Percentiles rank a stretch among this genome's conserved stretches.
These are phyloP conservation scores for Pardosa pseudoannulata DNA, from an alignment of 2,888 invertebrate species.

Conservation along the genomic window DNA sequence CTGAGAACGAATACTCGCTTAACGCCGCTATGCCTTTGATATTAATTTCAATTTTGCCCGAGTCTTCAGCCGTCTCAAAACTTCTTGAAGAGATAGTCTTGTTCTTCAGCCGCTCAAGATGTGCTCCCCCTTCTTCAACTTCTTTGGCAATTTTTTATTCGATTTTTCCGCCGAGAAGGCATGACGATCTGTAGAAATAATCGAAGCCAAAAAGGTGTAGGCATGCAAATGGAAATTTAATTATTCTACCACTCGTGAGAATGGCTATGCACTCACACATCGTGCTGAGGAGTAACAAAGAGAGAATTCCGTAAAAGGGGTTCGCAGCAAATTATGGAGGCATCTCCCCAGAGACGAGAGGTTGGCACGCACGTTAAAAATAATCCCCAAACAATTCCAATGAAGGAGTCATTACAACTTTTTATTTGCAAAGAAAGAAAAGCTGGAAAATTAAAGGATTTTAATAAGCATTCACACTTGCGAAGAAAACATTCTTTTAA, in stretches of 20 bases:
- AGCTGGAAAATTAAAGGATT: no score
- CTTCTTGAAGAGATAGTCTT: background rate
- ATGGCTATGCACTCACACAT: slow-evolving; percentile 34
- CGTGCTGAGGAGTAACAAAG: slow-evolving; percentile 6
- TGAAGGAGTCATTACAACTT: no score
- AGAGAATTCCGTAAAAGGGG: slow-evolving; percentile 10
- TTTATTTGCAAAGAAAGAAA: no score
- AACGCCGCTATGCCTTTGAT: slow-evolving; percentile 48
- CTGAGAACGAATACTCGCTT: slow-evolving; percentile 51
- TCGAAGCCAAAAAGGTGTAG: slow-evolving; percentile 71
- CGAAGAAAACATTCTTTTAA: no score
- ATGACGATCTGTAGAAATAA: slow-evolving; percentile 67
- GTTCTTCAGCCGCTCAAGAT: background rate
- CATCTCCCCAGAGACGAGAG: slow-evolving; percentile 28
- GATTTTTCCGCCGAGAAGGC: slow-evolving; percentile 6
- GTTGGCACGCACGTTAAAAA: background rate
- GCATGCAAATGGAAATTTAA: slow-evolving; percentile 72
- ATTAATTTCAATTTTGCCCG: slow-evolving; percentile 71
- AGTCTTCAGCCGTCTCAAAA: background rate
- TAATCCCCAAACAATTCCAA: no score
- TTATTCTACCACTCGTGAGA: slow-evolving; percentile 51
- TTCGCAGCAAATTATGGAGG: slow-evolving; percentile 28
- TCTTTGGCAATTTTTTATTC: background rate
- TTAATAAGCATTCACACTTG: no score
- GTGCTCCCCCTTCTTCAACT: background rate